Conservation (phyloP, 1,140 invertebrate species). For the Drosophila kikkawai region DNA sequence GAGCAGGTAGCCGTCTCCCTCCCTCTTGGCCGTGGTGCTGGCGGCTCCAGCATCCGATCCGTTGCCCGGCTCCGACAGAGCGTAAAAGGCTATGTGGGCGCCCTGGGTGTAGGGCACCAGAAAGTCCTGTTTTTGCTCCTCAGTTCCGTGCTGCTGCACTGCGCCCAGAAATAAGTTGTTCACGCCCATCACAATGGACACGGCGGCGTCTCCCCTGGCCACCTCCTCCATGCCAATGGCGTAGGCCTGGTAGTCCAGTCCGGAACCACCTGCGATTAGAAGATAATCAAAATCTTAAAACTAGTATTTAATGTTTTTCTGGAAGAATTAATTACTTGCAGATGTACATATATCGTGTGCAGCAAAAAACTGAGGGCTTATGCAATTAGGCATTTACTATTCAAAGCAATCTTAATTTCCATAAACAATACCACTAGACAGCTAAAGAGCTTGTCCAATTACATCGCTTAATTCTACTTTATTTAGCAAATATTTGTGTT, state of each 20-base stretch:
- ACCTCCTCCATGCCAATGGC: constrained; percentile 98
- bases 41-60: constrained; percentile 97
- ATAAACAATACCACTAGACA: not conserved
- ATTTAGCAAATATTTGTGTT: not conserved
- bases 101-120: constrained; percentile 91
- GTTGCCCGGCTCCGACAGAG: constrained; percentile 92
- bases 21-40: constrained; percentile 91
- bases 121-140: constrained; percentile 93
- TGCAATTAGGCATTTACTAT: not conserved
- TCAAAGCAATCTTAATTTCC: not conserved
- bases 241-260: constrained; percentile 96
- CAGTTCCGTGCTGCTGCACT: constrained; percentile 91
- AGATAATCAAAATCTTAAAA: not conserved
- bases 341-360: not conserved
- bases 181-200: constrained; percentile 95
- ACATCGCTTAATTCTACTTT: no score
- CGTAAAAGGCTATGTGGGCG: constrained; percentile 90
- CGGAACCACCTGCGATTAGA: constrained; percentile 86
- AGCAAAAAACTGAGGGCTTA: not conserved
- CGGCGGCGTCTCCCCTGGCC: constrained; percentile 92
- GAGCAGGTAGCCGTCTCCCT: constrained; percentile 89
- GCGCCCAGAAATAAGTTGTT: constrained; percentile 96
- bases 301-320: not conserved
- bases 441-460: no score
- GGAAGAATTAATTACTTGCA: not conserved